These are phyloP conservation scores for Fratercula arctica DNA, from an alignment of 2,797 vertebrate species.

Conservation along the genomic window DNA sequence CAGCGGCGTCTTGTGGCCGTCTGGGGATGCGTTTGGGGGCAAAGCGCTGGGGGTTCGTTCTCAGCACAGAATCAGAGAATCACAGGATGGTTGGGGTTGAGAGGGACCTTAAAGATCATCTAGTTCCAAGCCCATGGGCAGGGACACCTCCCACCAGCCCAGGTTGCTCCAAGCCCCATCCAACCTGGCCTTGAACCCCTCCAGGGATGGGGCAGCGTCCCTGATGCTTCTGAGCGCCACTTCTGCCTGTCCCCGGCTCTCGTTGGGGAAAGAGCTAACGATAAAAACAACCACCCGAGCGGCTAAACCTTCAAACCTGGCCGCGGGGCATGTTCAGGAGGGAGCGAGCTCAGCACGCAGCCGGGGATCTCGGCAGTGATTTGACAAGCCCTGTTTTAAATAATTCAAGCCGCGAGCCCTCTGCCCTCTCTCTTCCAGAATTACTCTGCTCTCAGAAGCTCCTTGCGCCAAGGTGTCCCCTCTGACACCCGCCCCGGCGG, in stretches of 20 bases:
- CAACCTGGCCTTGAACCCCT: no score
- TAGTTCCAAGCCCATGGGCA: no score
- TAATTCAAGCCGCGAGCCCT: background rate
- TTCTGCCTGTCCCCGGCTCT: background rate
- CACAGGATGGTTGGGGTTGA: no score
- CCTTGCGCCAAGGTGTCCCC: background rate
- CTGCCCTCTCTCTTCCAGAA: background rate
- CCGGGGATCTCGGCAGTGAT: background rate
- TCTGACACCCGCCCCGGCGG: background rate
- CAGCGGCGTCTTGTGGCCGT: accelerated
- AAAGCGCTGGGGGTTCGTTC: background rate
- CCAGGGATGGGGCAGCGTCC: background rate
- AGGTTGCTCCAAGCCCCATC: no score
- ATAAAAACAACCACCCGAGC: background rate
- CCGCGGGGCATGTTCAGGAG: background rate
- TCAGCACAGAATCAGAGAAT: no score
- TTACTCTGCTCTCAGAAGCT: background rate
- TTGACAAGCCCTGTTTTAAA: background rate
- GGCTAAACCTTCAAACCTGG: background rate
- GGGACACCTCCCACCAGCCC: no score
- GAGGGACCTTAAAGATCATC: no score
- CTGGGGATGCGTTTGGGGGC: background rate
- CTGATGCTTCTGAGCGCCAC: accelerated
- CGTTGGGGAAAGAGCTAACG: background rate
- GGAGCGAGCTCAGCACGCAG: background rate